Evolutionary conservation across 1,140 invertebrate genomes (phyloP).

Genomic region (Homarus americanus): DNA sequence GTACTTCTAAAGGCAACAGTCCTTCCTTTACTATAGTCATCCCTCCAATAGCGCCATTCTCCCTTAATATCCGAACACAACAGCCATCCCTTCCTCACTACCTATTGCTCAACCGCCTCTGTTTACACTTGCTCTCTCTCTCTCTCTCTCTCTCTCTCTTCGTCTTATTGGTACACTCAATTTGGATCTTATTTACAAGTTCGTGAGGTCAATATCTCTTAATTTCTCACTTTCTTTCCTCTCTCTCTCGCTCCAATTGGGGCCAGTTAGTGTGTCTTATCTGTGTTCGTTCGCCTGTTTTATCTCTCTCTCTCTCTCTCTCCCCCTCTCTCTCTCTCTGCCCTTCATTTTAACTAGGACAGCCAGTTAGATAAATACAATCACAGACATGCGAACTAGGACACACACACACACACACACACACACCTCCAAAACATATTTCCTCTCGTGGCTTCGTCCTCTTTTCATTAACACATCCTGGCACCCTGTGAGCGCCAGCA

Average conservation of each 20-base stretch:
- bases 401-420: constrained; percentile 24
- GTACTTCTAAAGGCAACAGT: no score
- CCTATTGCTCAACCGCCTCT: not conserved
- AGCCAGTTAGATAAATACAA: not conserved
- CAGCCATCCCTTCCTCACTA: constrained; percentile 4
- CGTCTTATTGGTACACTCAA: no score
- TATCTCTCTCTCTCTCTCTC: constrained; percentile 8
- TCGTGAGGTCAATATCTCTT: no score
- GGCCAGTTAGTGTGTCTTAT: no score
- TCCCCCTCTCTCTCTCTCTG: not conserved
- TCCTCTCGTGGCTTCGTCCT: no score
- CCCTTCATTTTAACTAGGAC: not conserved
- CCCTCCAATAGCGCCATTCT: constrained; percentile 6
- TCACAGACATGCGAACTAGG: constrained; percentile 6
- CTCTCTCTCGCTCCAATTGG: no score
- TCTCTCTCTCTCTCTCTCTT: constrained; percentile 39
- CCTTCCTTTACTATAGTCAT: not conserved
- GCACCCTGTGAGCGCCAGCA: not conserved
- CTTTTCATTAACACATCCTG: not conserved
- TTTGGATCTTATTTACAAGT: no score
- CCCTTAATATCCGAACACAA: constrained; percentile 20
- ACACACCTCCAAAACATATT: not conserved
- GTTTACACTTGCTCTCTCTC: not conserved
- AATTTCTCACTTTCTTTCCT: no score
- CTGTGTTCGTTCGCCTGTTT: no score